phyloP scores from a whole-genome alignment of 1,140 invertebrate genomes.

The Subanguina moxae region DNA sequence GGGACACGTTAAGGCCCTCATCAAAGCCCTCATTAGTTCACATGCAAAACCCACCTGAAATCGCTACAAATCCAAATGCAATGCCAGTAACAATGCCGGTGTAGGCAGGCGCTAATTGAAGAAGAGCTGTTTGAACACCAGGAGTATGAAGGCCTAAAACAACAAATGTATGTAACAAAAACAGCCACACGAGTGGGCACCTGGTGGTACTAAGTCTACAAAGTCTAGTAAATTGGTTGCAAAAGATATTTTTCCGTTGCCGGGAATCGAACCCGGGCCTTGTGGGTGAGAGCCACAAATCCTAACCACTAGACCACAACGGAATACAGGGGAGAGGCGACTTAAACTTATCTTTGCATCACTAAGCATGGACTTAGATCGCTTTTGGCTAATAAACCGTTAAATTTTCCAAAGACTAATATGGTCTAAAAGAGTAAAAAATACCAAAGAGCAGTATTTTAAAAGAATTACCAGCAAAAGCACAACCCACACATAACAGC shows the following conservation, averaged over 20 bases:
- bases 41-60: slow-evolving; percentile 43
- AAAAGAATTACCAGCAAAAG: slow-evolving; percentile 52
- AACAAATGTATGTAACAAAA: too few relatives aligned
- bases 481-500: slow-evolving; percentile 52
- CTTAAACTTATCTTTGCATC: too few relatives aligned
- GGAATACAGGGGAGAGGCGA: slow-evolving; percentile 18
- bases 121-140: slow-evolving; percentile 54
- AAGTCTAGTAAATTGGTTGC: too few relatives aligned
- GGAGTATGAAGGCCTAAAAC: slow-evolving; percentile 54
- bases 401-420: too few relatives aligned
- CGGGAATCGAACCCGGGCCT: slow-evolving; percentile 78
- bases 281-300: slow-evolving; percentile 77
- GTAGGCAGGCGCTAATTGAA: slow-evolving; percentile 56
- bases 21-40: too few relatives aligned
- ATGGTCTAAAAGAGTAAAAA: too few relatives aligned
- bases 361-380: too few relatives aligned
- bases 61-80: slow-evolving; percentile 53
- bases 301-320: slow-evolving; percentile 67
- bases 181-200: too few relatives aligned
- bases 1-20: too few relatives aligned
- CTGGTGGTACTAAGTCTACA: too few relatives aligned
- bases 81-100: slow-evolving; percentile 56
- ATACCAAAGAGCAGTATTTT: too few relatives aligned
- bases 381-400: too few relatives aligned
- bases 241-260: slow-evolving; percentile 66